Conservation (phyloP, 2,797 vertebrate genomes). For the Vespertilio murinus region DNA sequence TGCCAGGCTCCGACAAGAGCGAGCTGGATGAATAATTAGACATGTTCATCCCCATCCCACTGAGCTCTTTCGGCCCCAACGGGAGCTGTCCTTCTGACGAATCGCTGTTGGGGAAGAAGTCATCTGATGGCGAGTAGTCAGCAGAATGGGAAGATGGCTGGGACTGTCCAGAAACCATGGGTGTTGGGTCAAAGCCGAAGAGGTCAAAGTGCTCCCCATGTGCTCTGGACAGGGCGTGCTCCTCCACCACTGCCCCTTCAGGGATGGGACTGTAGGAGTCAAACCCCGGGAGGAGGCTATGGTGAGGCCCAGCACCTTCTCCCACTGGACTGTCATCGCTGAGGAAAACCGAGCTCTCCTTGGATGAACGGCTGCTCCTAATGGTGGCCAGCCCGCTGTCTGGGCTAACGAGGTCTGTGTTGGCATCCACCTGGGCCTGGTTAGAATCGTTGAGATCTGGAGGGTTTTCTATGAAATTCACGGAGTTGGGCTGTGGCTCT, state of each 20-base stretch:
- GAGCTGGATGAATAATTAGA: slow-evolving; percentile 85
- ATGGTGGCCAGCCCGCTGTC: slow-evolving; percentile 96
- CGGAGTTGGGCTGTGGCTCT: slow-evolving; percentile 87
- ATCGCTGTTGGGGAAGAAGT: slow-evolving; percentile 85
- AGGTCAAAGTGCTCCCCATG: slow-evolving; percentile 88
- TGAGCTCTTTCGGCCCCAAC: slow-evolving; percentile 75
- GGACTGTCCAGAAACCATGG: slow-evolving; percentile 82
- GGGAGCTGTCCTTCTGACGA: slow-evolving; percentile 83
- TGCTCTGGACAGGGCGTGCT: slow-evolving; percentile 85
- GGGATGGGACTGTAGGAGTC: slow-evolving; percentile 87
- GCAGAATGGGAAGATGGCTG: slow-evolving; percentile 84
- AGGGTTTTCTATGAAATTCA: slow-evolving; percentile 88
- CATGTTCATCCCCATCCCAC: slow-evolving; percentile 75
- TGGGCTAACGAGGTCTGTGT: slow-evolving; percentile 92
- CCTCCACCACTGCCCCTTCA: slow-evolving; percentile 86
- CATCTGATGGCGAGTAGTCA: slow-evolving; percentile 82
- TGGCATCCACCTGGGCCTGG: slow-evolving; percentile 85
- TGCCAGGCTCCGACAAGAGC: slow-evolving; percentile 79
- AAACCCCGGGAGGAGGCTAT: slow-evolving; percentile 90
- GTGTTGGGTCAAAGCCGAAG: slow-evolving; percentile 90
- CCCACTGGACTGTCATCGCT: slow-evolving; percentile 94
- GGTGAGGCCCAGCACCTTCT: slow-evolving; percentile 88
- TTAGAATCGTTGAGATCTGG: slow-evolving; percentile 85
- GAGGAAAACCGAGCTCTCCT: slow-evolving; percentile 96
- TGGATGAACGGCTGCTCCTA: slow-evolving; percentile 95